phyloP scores from a whole-genome alignment of 2,113 vertebrate species.

The Paraplagusia blochii region DNA sequence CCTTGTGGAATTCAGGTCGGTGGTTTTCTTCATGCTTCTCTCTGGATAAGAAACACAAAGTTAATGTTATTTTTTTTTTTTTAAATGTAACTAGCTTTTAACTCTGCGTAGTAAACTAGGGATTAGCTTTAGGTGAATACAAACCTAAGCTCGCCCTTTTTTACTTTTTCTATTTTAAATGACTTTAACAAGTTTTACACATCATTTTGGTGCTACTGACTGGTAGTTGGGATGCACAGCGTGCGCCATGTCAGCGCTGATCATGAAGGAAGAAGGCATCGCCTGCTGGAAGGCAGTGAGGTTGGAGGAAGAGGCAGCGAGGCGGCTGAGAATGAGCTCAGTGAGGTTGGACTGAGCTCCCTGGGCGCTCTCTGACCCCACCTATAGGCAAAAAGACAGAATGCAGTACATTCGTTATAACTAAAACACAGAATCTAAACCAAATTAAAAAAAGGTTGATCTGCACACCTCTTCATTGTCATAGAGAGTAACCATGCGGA shows the following conservation, averaged over 20 bases:
- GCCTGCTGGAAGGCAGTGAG: conserved; percentile 92
- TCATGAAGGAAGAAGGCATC: conserved; percentile 90
- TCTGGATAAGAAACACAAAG: conserved; percentile 58
- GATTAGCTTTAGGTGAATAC: too few species aligned
- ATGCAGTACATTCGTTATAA: neutral
- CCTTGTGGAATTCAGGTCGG: conserved; percentile 93
- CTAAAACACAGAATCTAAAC: neutral
- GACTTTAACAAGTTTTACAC: too few species aligned
- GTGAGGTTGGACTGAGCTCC: conserved; percentile 91
- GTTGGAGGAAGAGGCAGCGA: conserved; percentile 79
- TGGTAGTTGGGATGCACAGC: conserved; percentile 93
- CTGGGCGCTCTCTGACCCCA: conserved; percentile 93
- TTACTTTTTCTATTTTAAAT: too few species aligned
- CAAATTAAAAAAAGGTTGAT: too few species aligned
- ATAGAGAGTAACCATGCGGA: conserved; percentile 89
- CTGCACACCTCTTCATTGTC: conserved; percentile 94
- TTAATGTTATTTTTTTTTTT: neutral
- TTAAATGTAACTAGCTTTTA: neutral
- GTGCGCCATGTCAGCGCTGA: conserved; percentile 97
- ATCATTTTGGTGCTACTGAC: conserved; percentile 74
- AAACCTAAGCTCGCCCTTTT: too few species aligned
- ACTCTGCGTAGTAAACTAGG: too few species aligned
- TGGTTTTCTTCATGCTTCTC: conserved; percentile 98
- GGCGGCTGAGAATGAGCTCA: conserved; percentile 88
- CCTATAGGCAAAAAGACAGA: conserved; percentile 68